Conservation (phyloP, 2,797 vertebrate species). For the Cephalopachus bancanus region DNA sequence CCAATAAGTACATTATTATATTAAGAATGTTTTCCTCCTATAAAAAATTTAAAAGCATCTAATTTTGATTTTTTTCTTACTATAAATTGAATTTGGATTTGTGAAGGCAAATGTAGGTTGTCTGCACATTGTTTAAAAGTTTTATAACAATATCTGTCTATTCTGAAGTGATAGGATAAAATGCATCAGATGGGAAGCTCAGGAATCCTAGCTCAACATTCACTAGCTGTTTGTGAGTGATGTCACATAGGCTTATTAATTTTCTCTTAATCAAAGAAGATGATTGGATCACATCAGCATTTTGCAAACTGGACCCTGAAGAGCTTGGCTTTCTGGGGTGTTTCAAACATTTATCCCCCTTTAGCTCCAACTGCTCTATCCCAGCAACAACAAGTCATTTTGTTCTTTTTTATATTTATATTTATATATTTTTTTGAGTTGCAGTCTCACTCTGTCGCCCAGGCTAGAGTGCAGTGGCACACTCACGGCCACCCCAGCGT, state of each 20-base stretch:
- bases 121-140: neutral
- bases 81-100: neutral
- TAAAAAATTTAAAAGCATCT: neutral
- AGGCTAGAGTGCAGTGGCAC: too few relatives aligned
- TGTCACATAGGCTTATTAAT: neutral
- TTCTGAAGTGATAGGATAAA: neutral
- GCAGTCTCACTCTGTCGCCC: too few relatives aligned
- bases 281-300: neutral
- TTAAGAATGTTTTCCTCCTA: neutral
- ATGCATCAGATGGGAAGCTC: neutral
- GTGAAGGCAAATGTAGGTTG: neutral
- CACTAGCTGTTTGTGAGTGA: neutral
- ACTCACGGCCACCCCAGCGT: too few relatives aligned
- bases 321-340: neutral
- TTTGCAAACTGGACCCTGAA: neutral
- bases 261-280: neutral
- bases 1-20: neutral
- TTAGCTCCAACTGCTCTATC: neutral
- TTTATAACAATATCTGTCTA: neutral
- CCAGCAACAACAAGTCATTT: neutral
- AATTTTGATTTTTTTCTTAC: conserved; percentile 1
- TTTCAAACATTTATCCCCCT: neutral
- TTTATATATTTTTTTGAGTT: too few relatives aligned
- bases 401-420: neutral
- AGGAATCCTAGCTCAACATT: neutral